phyloP scores from a whole-genome alignment of 2,888 invertebrate species.

The Suillia variegata region DNA sequence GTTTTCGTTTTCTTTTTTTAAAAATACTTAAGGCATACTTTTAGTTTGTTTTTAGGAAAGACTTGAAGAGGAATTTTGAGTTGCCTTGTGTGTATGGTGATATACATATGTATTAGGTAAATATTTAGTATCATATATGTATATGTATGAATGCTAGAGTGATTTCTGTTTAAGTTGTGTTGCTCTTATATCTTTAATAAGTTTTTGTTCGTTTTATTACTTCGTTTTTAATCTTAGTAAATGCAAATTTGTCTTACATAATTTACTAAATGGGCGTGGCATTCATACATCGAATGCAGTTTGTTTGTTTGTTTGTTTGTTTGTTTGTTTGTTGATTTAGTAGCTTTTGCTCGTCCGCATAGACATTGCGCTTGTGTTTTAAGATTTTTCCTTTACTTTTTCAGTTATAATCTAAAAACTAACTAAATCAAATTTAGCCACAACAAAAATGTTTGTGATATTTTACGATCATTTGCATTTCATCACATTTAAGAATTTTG shows the following conservation, averaged over 20 bases:
- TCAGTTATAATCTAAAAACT: too few species aligned
- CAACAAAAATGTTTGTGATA: too few species aligned
- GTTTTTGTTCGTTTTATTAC: too few species aligned
- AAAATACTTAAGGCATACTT: constrained; percentile 36
- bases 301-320: too few species aligned
- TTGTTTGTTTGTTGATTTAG: neutral
- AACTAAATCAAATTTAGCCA: too few species aligned
- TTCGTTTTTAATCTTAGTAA: too few species aligned
- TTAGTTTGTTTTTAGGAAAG: constrained; percentile 36
- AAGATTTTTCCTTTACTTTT: too few species aligned
- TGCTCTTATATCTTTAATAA: too few species aligned
- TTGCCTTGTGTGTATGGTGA: neutral
- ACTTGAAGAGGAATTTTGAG: constrained; percentile 33
- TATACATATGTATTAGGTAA: neutral
- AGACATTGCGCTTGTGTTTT: neutral
- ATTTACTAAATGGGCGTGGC: constrained; percentile 4
- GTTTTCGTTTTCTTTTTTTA: constrained; percentile 7
- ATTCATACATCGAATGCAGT: neutral
- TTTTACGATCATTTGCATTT: too few species aligned
- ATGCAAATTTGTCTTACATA: neutral
- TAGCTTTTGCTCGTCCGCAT: neutral
- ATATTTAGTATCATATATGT: too few species aligned
- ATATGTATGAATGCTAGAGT: too few species aligned
- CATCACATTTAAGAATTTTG: constrained; percentile 1
- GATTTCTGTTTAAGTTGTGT: too few species aligned